These are phyloP conservation scores for Caenorhabditis sp. DNA, from an alignment of 2,888 invertebrate species.

Conservation along the genomic window DNA sequence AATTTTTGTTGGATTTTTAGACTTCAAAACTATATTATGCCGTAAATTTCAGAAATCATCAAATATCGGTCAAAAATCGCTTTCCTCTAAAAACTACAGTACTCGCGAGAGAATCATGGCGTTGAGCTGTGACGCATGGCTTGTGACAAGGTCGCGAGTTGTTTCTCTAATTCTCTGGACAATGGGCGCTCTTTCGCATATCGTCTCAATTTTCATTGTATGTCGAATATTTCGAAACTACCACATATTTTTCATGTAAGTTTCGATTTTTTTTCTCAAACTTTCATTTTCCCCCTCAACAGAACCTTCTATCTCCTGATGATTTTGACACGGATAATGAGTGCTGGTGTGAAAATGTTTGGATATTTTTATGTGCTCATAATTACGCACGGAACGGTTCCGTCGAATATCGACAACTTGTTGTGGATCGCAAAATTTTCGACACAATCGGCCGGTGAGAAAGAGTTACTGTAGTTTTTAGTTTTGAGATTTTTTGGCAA, in stretches of 20 bases:
- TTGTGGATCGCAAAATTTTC: constrained; percentile 13
- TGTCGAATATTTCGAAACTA: constrained; percentile 6
- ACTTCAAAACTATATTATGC: no score
- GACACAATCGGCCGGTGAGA: constrained; percentile 8
- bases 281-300: no score
- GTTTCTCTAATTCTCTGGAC: constrained; percentile 11
- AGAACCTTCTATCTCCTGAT: constrained; percentile 16
- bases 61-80: not conserved
- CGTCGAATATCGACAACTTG: not conserved
- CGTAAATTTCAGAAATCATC: no score
- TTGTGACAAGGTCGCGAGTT: constrained; percentile 9
- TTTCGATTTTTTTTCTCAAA: not conserved
- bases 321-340: constrained; percentile 8
- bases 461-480: no score
- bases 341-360: not conserved
- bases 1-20: no score
- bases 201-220: not conserved
- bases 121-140: not conserved
- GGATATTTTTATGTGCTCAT: constrained; percentile 10
- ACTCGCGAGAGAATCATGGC: no score
- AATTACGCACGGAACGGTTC: not conserved
- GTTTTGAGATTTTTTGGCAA: no score
- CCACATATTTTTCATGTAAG: constrained; percentile 23
- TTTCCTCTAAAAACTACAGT: not conserved
- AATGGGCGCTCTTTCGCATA: not conserved